Percentiles rank a stretch among this genome's conserved stretches.
Evolutionary conservation across 1,140 invertebrate genomes (phyloP).

Genomic region (Camponotus floridanus): DNA sequence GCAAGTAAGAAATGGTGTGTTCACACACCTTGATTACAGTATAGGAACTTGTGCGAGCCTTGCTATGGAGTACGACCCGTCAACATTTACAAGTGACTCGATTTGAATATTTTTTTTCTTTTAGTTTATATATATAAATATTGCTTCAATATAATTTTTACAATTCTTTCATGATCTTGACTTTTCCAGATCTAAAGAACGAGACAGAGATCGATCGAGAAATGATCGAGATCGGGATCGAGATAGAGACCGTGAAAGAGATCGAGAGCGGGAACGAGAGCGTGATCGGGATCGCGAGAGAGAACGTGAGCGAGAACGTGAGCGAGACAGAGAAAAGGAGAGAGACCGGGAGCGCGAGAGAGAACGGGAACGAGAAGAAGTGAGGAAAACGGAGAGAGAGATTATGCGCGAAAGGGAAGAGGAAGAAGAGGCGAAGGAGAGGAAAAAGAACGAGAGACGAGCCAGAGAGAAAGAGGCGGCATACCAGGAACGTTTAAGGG

Average conservation of each 20-base stretch:
- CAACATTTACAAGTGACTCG: neutral
- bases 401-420: constrained; percentile 93
- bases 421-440: constrained; percentile 96
- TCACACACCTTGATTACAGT: neutral
- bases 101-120: neutral
- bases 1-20: neutral
- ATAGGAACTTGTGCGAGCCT: neutral
- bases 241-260: constrained; percentile 80
- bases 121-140: neutral
- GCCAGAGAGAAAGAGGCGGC: constrained; percentile 97
- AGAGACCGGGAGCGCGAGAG: constrained; percentile 81
- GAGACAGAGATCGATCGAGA: constrained; percentile 85
- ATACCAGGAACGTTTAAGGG: constrained; percentile 94
- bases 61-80: neutral
- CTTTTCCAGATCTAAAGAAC: constrained; percentile 82
- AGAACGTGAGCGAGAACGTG: constrained; percentile 80
- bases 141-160: neutral
- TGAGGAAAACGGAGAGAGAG: constrained; percentile 88
- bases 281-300: constrained; percentile 80
- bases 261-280: constrained; percentile 80
- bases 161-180: neutral
- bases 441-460: constrained; percentile 95
- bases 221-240: constrained; percentile 84
- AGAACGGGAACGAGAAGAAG: constrained; percentile 85
- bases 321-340: constrained; percentile 76